A percentile compares a stretch with the other conserved stretches of the same genome.
phyloP scores from a whole-genome alignment of 2,797 vertebrate genomes.

The Syngnathus acus region DNA sequence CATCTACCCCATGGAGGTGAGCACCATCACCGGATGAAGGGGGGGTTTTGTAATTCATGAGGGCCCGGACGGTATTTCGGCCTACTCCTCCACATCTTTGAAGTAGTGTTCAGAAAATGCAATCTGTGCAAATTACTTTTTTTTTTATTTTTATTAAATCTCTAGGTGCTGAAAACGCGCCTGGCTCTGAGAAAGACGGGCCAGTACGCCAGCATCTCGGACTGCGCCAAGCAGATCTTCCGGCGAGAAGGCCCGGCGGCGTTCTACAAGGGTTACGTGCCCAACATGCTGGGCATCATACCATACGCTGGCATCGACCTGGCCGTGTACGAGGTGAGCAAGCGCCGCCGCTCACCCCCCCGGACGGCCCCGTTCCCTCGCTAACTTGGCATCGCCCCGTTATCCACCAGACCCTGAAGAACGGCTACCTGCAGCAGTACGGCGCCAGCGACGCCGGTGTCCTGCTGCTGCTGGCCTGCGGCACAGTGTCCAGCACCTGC shows the following conservation, averaged over 20 bases:
- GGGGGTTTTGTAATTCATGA: too few relatives aligned
- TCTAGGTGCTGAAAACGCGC: slow-evolving; percentile 89
- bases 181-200: slow-evolving; percentile 85
- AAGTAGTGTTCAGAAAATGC: too few relatives aligned
- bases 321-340: slow-evolving; percentile 88
- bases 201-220: slow-evolving; percentile 83
- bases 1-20: slow-evolving; percentile 98
- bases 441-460: slow-evolving; percentile 81
- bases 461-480: slow-evolving; percentile 86
- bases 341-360: not conserved
- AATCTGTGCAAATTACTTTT: not conserved
- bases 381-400: not conserved
- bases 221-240: slow-evolving; percentile 87
- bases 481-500: slow-evolving; percentile 91
- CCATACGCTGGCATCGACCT: slow-evolving; percentile 94
- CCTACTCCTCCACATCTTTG: too few relatives aligned
- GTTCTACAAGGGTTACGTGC: slow-evolving; percentile 94
- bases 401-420: slow-evolving; percentile 81
- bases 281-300: slow-evolving; percentile 96
- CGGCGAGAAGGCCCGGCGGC: slow-evolving; percentile 77
- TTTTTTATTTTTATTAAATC: too few relatives aligned
- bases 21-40: not conserved
- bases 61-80: too few relatives aligned
- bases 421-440: slow-evolving; percentile 82
- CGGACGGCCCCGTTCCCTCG: not conserved